phyloP scores from a whole-genome alignment of 2,113 vertebrate genomes.

The Diphyllodes magnificus region DNA sequence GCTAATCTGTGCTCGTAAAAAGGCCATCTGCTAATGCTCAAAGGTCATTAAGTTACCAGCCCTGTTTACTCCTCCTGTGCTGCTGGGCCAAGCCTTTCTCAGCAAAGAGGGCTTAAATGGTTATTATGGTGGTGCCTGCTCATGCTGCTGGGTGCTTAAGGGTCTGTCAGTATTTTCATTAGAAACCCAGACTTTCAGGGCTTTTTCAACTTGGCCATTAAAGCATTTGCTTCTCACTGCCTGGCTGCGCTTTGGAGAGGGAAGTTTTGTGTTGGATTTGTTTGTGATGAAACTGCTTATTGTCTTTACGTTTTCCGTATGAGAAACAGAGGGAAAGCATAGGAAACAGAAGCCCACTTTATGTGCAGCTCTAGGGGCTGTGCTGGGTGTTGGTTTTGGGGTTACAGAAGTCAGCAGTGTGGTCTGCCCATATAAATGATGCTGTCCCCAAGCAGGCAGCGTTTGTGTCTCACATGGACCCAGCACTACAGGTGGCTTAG shows the following conservation, averaged over 20 bases:
- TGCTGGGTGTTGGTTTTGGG: not conserved
- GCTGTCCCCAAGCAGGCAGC: not conserved
- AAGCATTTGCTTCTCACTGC: not conserved
- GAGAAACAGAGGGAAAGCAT: not conserved
- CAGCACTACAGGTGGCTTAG: not conserved
- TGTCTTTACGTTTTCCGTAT: not conserved
- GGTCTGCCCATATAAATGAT: not conserved
- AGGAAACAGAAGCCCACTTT: not conserved
- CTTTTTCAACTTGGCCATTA: constrained; percentile 10
- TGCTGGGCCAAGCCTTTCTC: constrained; percentile 54
- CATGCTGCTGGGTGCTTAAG: not conserved
- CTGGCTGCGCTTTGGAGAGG: not conserved
- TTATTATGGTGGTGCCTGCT: constrained; percentile 55
- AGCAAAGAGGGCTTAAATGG: constrained; percentile 54
- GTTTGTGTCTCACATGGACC: rapidly evolving
- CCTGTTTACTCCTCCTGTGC: constrained; percentile 58
- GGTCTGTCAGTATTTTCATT: constrained; percentile 46
- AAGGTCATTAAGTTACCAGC: constrained; percentile 77
- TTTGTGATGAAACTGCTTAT: not conserved
- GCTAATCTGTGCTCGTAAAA: constrained; percentile 76
- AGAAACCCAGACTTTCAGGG: not conserved
- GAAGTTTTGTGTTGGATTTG: not conserved
- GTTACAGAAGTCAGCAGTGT: not conserved
- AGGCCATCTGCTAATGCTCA: constrained; percentile 80
- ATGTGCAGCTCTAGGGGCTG: not conserved